Evolutionary conservation across 2,888 invertebrate species (phyloP).

Genomic region (Ernsta delagoae): DNA sequence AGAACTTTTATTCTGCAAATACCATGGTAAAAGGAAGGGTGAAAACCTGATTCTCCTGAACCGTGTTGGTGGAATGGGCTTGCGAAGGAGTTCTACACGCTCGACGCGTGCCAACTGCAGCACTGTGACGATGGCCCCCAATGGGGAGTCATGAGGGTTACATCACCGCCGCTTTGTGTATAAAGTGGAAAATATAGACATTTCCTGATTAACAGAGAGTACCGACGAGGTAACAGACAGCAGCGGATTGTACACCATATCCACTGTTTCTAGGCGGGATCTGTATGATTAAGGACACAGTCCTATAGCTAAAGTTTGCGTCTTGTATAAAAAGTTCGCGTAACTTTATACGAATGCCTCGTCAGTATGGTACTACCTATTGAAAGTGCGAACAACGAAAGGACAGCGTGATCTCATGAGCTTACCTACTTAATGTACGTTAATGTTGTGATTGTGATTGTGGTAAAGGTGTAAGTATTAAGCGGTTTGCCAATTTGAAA

Average conservation of each 20-base stretch:
- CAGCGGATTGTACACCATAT: conserved; percentile 72
- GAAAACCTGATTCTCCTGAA: conserved; percentile 75
- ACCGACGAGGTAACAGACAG: conserved; percentile 79
- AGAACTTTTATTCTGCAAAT: conserved; percentile 89
- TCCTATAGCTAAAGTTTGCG: not conserved
- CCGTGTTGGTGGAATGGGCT: conserved; percentile 70
- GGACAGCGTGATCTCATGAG: conserved; percentile 62
- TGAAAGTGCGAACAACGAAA: conserved; percentile 19
- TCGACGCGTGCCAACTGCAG: conserved; percentile 83
- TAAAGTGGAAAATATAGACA: conserved; percentile 71
- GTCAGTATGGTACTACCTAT: conserved; percentile 15
- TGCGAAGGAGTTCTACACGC: conserved; percentile 78
- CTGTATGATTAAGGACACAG: conserved; percentile 45
- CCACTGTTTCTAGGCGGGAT: conserved; percentile 71
- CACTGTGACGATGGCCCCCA: conserved; percentile 81
- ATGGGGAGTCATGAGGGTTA: conserved; percentile 79
- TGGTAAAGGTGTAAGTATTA: conserved; percentile 4
- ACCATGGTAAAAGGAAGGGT: conserved; percentile 68
- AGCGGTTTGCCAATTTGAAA: conserved; percentile 4
- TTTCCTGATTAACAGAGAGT: conserved; percentile 83
- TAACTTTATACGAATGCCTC: conserved; percentile 8
- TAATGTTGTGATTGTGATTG: conserved; percentile 43
- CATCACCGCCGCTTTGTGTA: conserved; percentile 72
- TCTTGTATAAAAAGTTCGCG: not conserved
- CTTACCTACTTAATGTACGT: conserved; percentile 48